phyloP scores from a whole-genome alignment of 2,888 invertebrate genomes.

The Steinernema hermaphroditum region DNA sequence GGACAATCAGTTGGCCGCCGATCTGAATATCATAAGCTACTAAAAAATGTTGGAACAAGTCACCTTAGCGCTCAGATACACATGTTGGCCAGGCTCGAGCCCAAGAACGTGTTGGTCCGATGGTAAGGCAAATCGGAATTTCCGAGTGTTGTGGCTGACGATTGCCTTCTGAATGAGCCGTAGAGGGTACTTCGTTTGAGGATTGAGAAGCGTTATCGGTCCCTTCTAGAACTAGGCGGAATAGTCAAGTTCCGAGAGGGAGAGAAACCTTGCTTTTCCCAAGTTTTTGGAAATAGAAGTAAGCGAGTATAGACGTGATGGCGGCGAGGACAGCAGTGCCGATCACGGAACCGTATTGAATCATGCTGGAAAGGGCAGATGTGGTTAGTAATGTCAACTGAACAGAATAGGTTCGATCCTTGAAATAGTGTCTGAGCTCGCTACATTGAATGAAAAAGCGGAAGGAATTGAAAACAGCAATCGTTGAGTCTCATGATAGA shows the following conservation, averaged over 20 bases:
- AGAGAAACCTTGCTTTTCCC: no score
- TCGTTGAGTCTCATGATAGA: no score
- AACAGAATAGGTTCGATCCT: no score
- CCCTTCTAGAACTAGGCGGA: constrained; percentile 36
- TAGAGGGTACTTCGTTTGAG: constrained; percentile 74
- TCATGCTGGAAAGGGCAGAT: no score
- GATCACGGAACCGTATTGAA: no score
- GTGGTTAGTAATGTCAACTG: no score
- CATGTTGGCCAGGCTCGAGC: constrained; percentile 83
- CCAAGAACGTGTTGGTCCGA: constrained; percentile 85
- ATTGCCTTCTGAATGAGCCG: constrained; percentile 76
- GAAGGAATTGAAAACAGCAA: no score
- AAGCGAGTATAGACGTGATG: constrained; percentile 44
- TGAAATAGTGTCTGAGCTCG: no score
- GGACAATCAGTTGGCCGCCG: constrained; percentile 82
- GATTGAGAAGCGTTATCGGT: constrained; percentile 53
- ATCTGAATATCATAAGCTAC: no score
- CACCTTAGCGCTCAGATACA: constrained; percentile 82
- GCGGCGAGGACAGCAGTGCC: constrained; percentile 47
- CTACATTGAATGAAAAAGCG: no score
- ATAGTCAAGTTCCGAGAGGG: no score
- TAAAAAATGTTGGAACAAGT: no score
- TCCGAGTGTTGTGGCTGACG: constrained; percentile 88
- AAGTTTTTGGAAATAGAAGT: constrained; percentile 37
- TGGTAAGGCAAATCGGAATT: constrained; percentile 87